These are phyloP conservation scores for Stenoptilia bipunctidactyla DNA, from an alignment of 2,888 invertebrate species.

Conservation along the genomic window DNA sequence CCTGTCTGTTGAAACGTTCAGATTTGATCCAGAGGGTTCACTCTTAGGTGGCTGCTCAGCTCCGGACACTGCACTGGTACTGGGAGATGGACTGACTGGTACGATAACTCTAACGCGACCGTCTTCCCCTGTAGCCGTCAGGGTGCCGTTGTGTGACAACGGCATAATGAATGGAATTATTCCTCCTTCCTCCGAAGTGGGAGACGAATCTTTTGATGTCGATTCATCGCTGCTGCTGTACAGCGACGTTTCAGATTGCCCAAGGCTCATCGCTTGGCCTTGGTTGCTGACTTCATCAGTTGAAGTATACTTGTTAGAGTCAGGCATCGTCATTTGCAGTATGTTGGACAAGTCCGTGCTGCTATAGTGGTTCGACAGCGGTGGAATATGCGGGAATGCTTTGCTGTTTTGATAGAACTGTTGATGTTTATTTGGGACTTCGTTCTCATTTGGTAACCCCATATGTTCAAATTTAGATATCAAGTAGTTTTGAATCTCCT, in stretches of 20 bases:
- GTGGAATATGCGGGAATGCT: conserved; percentile 56
- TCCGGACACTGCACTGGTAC: conserved; percentile 32
- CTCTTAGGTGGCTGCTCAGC: conserved; percentile 28
- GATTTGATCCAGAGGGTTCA: conserved; percentile 49
- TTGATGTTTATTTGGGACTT: conserved; percentile 33
- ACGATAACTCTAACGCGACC: conserved; percentile 75
- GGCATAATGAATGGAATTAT: conserved; percentile 75
- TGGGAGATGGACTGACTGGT: conserved; percentile 67
- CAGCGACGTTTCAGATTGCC: conserved; percentile 42
- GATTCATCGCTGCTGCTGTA: conserved; percentile 50
- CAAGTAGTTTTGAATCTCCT: conserved; percentile 52
- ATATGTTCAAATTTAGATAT: conserved; percentile 51
- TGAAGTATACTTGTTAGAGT: conserved; percentile 12
- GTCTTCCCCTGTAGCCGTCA: conserved; percentile 73
- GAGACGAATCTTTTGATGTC: conserved; percentile 57
- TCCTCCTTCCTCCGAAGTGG: conserved; percentile 41
- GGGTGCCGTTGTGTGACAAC: conserved; percentile 73
- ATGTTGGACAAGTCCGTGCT: conserved; percentile 39
- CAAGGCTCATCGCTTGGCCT: conserved; percentile 48
- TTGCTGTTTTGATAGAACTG: conserved; percentile 52
- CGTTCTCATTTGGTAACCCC: conserved; percentile 27
- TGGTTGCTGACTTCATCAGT: conserved; percentile 27
- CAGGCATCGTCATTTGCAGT: conserved; percentile 17
- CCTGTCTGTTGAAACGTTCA: conserved; percentile 63
- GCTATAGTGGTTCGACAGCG: conserved; percentile 41